A percentile compares a stretch with the other conserved stretches of the same genome.
phyloP scores from a whole-genome alignment of 2,113 vertebrate species.

The Hippocampus comes region DNA sequence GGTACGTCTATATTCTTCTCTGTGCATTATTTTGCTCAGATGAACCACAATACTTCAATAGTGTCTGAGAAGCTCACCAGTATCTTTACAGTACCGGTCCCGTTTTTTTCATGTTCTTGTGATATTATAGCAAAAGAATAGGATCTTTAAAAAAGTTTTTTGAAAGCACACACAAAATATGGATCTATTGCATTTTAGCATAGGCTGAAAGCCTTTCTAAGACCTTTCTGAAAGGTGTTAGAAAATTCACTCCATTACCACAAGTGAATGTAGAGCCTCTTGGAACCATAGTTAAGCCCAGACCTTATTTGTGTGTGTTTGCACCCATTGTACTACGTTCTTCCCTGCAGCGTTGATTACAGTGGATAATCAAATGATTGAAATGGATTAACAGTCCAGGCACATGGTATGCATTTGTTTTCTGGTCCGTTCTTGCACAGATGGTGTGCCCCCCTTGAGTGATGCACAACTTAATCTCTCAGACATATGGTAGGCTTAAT shows the following conservation, averaged over 20 bases:
- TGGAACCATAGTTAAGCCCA: constrained; percentile 12
- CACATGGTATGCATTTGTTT: constrained; percentile 11
- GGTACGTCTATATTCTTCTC: neutral
- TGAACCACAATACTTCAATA: too few relatives aligned
- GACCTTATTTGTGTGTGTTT: constrained; percentile 2
- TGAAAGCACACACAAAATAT: too few relatives aligned
- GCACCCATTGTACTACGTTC: neutral
- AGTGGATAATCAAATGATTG: constrained; percentile 2
- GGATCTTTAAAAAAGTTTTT: too few relatives aligned
- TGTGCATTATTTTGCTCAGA: constrained; percentile 9
- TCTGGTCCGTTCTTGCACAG: constrained; percentile 49
- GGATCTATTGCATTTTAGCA: too few relatives aligned
- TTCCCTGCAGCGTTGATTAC: constrained; percentile 2
- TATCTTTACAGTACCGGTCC: too few relatives aligned
- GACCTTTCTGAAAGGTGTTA: constrained; percentile 5
- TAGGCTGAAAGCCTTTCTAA: too few relatives aligned
- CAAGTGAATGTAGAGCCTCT: neutral
- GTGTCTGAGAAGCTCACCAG: too few relatives aligned
- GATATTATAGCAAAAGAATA: too few relatives aligned
- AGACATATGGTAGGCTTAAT: constrained; percentile 54
- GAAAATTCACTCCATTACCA: constrained; percentile 24
- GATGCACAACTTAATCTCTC: constrained; percentile 54
- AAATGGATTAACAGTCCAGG: neutral
- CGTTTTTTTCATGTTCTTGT: too few relatives aligned
- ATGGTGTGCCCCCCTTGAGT: constrained; percentile 47